A percentile compares a stretch with the other conserved stretches of the same genome.
phyloP scores from a whole-genome alignment of 1,140 invertebrate species.

The Cotesia typhae region DNA sequence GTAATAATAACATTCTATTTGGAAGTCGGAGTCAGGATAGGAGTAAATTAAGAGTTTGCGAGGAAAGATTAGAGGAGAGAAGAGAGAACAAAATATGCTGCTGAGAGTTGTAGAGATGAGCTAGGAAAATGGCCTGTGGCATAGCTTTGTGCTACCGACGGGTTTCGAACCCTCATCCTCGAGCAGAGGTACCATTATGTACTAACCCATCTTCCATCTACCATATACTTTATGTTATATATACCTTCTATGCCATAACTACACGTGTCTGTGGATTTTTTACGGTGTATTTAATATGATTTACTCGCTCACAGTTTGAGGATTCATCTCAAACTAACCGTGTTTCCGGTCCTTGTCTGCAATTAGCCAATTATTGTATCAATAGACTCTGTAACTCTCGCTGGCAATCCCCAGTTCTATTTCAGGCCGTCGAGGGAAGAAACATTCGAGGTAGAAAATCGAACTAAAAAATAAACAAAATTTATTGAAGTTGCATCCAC shows the following conservation, averaged over 20 bases:
- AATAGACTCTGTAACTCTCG: slow-evolving; percentile 1
- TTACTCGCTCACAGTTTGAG: slow-evolving; percentile 4
- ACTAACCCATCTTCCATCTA: not conserved
- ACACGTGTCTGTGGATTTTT: not conserved
- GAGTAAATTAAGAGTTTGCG: not conserved
- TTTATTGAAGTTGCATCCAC: no score
- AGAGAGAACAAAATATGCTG: slow-evolving; percentile 21
- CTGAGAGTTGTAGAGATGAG: slow-evolving; percentile 22
- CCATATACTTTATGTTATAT: not conserved
- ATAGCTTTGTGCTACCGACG: slow-evolving; percentile 29
- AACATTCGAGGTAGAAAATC: no score
- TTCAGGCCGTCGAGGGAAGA: no score
- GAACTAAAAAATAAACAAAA: no score
- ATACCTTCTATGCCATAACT: not conserved
- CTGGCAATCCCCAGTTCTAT: no score
- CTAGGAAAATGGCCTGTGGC: slow-evolving; percentile 33
- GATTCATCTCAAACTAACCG: slow-evolving; percentile 26
- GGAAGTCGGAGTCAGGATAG: not conserved
- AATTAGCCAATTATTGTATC: slow-evolving; percentile 28
- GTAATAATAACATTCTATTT: slow-evolving; percentile 17
- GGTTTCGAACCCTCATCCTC: slow-evolving; percentile 17
- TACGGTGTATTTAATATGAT: not conserved
- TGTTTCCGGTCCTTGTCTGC: slow-evolving; percentile 14
- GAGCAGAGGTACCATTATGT: not conserved
- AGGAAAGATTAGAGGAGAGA: not conserved